A percentile compares a stretch with the other conserved stretches of the same genome.
phyloP scores from a whole-genome alignment of 2,888 invertebrate genomes.

The Tenthredo notha region DNA sequence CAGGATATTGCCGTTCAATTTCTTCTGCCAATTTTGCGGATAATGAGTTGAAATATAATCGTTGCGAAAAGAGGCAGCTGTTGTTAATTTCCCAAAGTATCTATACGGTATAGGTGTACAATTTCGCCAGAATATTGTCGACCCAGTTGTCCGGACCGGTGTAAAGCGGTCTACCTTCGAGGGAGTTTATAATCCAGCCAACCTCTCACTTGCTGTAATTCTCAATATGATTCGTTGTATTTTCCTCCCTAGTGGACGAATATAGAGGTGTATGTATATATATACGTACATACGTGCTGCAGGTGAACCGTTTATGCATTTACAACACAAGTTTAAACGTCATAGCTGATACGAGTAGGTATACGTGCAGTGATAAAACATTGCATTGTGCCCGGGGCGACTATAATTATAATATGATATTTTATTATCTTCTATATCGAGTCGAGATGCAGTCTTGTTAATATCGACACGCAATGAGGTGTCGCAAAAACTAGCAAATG shows the following conservation, averaged over 20 bases:
- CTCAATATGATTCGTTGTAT: neutral
- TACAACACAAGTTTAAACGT: neutral
- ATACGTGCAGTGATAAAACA: neutral
- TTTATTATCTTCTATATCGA: neutral
- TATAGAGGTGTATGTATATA: no score
- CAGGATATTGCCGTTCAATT: no score
- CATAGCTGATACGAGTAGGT: neutral
- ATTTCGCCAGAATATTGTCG: conserved; percentile 44
- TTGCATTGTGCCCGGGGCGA: neutral
- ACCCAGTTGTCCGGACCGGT: conserved; percentile 55
- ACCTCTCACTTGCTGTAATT: conserved; percentile 61
- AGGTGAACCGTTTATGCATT: conserved; percentile 5
- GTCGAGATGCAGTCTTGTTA: neutral
- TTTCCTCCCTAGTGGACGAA: neutral
- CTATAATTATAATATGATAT: neutral
- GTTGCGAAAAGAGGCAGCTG: neutral
- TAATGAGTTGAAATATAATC: no score
- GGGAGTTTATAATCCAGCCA: conserved; percentile 54
- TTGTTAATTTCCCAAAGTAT: neutral
- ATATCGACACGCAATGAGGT: neutral
- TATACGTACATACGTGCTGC: neutral
- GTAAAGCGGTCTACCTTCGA: conserved; percentile 65
- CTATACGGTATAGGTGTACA: neutral
- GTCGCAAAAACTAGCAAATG: neutral
- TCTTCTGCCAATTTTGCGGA: no score